Evolutionary conservation across 2,888 invertebrate species (phyloP), one percentile per base, ranked within the genome.

Genomic region (Heliconius erato): DNA sequence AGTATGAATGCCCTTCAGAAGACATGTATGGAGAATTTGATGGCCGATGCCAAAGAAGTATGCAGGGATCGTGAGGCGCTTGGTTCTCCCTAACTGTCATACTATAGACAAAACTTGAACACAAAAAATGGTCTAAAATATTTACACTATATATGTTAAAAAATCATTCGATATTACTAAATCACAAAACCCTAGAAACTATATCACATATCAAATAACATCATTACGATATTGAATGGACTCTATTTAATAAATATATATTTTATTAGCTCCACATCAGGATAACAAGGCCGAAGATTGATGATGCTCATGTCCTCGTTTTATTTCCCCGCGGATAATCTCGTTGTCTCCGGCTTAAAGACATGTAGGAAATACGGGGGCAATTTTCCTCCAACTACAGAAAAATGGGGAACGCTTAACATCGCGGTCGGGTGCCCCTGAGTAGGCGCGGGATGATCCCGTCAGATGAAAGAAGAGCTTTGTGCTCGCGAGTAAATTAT

Each of bases 311-410:
- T 94, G 94, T 93, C 93, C 93, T 79, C 92, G 91, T 94, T 94
- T 94, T 95, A 94, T 94, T 94, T 94, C 92, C 92, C 92, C 92
- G 90, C 92, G 92, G 94, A 94, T 95, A 95, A 95, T 95, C 95
- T 94, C 93, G 94, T 94, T 94, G 95, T 95, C 94, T 94, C 93
- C 92, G 91, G 92, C 93, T 94, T 94, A 94, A 94, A 94, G 94
- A 93, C 93, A 94, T 93, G 94, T 93, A 94, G 93, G 93, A 94
- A 94, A 95, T 94, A 94, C 94, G 94, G 94, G 92, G 91, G 94
- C 94, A 94, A 94, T 95, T 95, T 94, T 94, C 94, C 93, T 93
- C 90, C 93, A 93, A 94, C 94, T 94, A 94, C 92, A 93, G 94
- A 95, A 94, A 95, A 95, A 95, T 95, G 94, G 92, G 93, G 90